A percentile compares a stretch with the other conserved stretches of the same genome.
Evolutionary conservation across 92 coral and sea anemone genomes (phyloP).

Genomic region (Phenganax marumi): DNA sequence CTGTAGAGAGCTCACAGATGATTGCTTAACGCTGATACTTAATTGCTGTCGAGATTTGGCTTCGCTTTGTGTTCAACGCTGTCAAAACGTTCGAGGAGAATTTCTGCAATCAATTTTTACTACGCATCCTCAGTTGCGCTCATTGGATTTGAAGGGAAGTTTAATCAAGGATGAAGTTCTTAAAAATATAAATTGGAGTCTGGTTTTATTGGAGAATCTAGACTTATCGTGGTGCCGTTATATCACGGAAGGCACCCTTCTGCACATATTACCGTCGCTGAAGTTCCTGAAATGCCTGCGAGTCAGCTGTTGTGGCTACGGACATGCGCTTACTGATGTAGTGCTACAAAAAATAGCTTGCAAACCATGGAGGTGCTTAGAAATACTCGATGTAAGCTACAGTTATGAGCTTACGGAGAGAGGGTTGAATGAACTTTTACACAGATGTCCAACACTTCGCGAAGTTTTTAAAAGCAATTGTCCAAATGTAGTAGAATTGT

Average conservation of each 20-base stretch:
- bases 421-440: constrained; percentile 57
- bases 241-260: constrained; percentile 66
- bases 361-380: constrained; percentile 44
- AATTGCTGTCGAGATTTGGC: constrained; percentile 51
- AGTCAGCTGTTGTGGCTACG: constrained; percentile 87
- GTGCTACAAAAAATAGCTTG: constrained; percentile 65
- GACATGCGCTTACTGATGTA: constrained; percentile 84
- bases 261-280: constrained; percentile 62
- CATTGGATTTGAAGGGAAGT: constrained; percentile 84
- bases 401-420: constrained; percentile 67
- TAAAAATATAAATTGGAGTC: constrained; percentile 63
- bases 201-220: constrained; percentile 62
- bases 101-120: constrained; percentile 62
- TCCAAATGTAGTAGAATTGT: constrained; percentile 31
- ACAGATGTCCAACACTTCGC: constrained; percentile 50
- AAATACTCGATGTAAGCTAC: constrained; percentile 81
- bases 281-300: constrained; percentile 66
- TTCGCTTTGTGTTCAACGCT: constrained; percentile 74
- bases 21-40: constrained; percentile 58
- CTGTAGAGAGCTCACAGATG: constrained; percentile 70
- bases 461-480: constrained; percentile 80
- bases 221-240: constrained; percentile 92
- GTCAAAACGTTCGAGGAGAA: constrained; percentile 64
- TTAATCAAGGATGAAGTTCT: constrained; percentile 62
- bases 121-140: constrained; percentile 60